Percentiles rank a stretch among this genome's conserved stretches.
Evolutionary conservation across 2,113 vertebrate genomes (phyloP).

Genomic region (Dipodomys stephensi): DNA sequence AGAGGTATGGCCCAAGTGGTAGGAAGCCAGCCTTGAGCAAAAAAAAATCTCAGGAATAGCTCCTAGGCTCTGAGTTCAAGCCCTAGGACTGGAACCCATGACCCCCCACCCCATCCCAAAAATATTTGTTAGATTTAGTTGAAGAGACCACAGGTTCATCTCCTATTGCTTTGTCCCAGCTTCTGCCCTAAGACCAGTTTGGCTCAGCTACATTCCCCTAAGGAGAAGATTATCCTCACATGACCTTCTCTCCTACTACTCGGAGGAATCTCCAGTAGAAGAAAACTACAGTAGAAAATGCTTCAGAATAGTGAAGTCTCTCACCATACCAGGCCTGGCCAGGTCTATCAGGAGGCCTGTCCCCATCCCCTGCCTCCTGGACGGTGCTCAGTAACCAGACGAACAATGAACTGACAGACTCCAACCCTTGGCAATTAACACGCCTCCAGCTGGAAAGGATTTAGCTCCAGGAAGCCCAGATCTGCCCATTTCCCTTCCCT

Average conservation of each 20-base stretch:
- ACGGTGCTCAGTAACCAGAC: slow-evolving; percentile 4
- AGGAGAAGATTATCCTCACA: not conserved
- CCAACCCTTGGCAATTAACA: slow-evolving; percentile 44
- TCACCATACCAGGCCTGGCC: slow-evolving; percentile 5
- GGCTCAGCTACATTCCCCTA: not conserved
- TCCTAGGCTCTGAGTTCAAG: no score
- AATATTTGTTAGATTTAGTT: not conserved
- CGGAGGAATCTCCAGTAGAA: slow-evolving; percentile 49
- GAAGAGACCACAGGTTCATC: not conserved
- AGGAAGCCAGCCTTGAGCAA: no score
- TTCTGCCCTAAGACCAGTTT: not conserved
- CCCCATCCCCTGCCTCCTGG: slow-evolving; percentile 17
- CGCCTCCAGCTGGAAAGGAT: slow-evolving; percentile 57
- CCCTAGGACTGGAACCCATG: no score
- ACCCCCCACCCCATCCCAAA: not conserved
- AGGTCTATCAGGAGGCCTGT: not conserved
- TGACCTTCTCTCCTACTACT: slow-evolving; percentile 47
- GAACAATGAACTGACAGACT: slow-evolving; percentile 34
- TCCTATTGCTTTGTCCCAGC: not conserved
- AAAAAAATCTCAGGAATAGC: no score
- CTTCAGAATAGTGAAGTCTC: not conserved
- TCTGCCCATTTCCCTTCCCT: not conserved
- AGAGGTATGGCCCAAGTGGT: no score
- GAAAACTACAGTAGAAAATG: not conserved
- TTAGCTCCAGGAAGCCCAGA: not conserved